These are phyloP conservation scores for Sitta carolinensis DNA, from an alignment of 2,797 vertebrate species.

Conservation along the genomic window DNA sequence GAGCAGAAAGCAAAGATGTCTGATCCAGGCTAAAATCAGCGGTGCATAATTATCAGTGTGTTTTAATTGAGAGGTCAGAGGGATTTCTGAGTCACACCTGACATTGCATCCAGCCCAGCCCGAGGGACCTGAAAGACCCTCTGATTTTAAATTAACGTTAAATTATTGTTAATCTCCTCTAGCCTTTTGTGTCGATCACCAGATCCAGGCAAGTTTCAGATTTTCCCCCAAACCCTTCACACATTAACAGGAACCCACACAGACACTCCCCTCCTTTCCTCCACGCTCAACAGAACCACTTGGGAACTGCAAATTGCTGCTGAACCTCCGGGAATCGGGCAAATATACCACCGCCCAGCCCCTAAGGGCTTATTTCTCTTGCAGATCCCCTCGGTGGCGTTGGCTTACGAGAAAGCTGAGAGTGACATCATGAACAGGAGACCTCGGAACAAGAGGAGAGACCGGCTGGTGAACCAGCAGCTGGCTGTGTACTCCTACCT, in stretches of 20 bases:
- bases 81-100: background rate
- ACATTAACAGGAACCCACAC: accelerated
- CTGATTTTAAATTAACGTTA: background rate
- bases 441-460: constrained; percentile 77
- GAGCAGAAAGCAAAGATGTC: background rate
- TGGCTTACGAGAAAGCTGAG: constrained; percentile 82
- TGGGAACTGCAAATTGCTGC: background rate
- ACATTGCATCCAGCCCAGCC: background rate
- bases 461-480: constrained; percentile 77
- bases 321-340: accelerated
- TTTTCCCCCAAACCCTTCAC: background rate
- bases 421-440: constrained; percentile 83
- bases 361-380: background rate
- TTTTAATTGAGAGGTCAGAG: background rate
- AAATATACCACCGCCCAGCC: accelerated
- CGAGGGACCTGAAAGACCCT: background rate
- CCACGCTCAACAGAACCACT: background rate
- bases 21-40: background rate
- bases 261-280: background rate
- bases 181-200: background rate
- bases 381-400: constrained; percentile 80
- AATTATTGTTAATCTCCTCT: background rate
- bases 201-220: background rate
- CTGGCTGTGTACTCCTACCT: constrained; percentile 80
- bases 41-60: background rate